A percentile compares a stretch with the other conserved stretches of the same genome.
phyloP scores from a whole-genome alignment of 2,888 invertebrate genomes.

The Lepetodrilus schrolli region DNA sequence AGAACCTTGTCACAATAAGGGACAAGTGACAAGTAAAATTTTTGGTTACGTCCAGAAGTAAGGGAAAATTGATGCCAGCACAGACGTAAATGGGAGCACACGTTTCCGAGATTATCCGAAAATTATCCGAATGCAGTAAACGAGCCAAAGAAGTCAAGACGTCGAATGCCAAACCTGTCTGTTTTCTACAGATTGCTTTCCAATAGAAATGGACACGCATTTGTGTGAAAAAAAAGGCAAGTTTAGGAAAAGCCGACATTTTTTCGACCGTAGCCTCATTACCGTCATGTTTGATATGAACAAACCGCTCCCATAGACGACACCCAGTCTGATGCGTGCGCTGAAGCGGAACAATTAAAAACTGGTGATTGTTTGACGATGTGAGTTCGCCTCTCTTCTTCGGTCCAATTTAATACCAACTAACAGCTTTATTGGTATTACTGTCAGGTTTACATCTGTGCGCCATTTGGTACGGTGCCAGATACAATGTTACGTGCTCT shows the following conservation, averaged over 20 bases:
- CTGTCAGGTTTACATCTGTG: conserved; percentile 3
- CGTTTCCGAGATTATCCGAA: conserved; percentile 5
- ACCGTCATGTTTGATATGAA: neutral
- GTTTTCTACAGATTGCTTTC: neutral
- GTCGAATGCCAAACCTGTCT: neutral
- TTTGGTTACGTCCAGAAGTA: neutral
- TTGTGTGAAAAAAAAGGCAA: conserved; percentile 25
- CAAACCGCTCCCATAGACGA: neutral
- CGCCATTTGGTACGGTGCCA: too few relatives aligned
- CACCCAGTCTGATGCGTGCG: neutral
- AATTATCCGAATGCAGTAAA: conserved; percentile 1
- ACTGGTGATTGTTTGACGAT: neutral
- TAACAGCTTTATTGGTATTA: neutral
- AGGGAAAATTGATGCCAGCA: conserved; percentile 2
- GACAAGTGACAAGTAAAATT: neutral
- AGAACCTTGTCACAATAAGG: too few relatives aligned
- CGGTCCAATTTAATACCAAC: conserved; percentile 2
- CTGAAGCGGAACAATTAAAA: conserved; percentile 21
- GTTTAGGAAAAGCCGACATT: conserved; percentile 16
- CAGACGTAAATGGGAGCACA: neutral
- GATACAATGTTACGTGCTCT: too few relatives aligned
- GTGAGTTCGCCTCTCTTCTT: neutral
- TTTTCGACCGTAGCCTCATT: conserved; percentile 14
- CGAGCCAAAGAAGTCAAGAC: neutral
- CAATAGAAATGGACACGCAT: conserved; percentile 12